Evolutionary conservation across 2,888 invertebrate species (phyloP).

Genomic region (Hyppa rectilinea): DNA sequence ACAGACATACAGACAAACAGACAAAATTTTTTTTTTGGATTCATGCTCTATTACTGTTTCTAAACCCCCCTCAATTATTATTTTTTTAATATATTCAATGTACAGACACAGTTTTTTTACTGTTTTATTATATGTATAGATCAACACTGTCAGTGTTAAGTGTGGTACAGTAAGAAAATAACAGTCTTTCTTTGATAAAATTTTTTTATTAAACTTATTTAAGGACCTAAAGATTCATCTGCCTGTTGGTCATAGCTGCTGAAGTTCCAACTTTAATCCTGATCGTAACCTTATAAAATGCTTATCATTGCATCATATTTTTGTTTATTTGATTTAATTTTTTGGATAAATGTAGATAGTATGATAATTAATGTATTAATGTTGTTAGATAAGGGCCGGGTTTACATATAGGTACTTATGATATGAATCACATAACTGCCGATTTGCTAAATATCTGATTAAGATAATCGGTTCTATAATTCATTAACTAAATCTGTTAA

Average conservation of each 20-base stretch:
- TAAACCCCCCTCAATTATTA: no score
- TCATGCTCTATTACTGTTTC: no score
- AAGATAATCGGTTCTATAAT: slow-evolving; percentile 23
- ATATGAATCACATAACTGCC: slow-evolving; percentile 25
- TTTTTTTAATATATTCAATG: no score
- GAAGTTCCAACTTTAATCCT: not conserved
- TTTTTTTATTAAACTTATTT: no score
- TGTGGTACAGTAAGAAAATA: slow-evolving; percentile 8
- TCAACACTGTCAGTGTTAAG: slow-evolving; percentile 5
- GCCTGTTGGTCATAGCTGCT: slow-evolving; percentile 7
- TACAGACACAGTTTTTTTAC: no score
- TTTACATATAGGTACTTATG: slow-evolving; percentile 12
- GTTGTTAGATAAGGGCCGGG: slow-evolving; percentile 15
- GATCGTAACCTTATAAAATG: not conserved
- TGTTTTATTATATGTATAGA: no score
- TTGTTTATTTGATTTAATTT: not conserved
- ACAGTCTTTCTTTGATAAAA: no score
- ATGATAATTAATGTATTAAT: not conserved
- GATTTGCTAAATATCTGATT: slow-evolving; percentile 34
- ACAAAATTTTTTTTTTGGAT: no score
- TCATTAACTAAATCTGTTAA: not conserved
- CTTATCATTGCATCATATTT: slow-evolving; percentile 7
- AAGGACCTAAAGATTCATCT: not conserved
- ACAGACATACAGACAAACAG: no score
- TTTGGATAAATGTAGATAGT: not conserved